Conservation (phyloP, 2,113 vertebrate species). For the Pycnonotus jocosus region DNA sequence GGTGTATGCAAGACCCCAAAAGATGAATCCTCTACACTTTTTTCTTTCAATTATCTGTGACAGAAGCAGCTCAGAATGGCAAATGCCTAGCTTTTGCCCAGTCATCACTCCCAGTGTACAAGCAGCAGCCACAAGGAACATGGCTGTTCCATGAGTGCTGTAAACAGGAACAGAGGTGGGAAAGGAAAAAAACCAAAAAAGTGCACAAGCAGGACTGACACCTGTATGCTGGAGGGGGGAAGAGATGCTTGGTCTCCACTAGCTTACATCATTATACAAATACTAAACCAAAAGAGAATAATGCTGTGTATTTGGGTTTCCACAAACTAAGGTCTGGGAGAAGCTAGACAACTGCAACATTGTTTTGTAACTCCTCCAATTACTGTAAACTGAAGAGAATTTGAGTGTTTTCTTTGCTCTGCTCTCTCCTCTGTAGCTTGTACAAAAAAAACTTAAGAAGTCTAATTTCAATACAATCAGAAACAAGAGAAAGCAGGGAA, state of each 20-base stretch:
- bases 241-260: background rate
- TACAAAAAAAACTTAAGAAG: background rate
- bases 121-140: background rate
- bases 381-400: constrained; percentile 39
- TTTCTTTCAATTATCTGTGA: background rate
- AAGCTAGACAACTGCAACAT: constrained; percentile 36
- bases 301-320: constrained; percentile 35
- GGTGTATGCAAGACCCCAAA: background rate
- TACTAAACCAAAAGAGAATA: constrained; percentile 18
- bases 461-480: background rate
- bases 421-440: background rate
- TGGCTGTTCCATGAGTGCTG: background rate
- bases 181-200: background rate
- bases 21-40: background rate
- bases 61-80: constrained; percentile 7
- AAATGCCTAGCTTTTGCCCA: background rate
- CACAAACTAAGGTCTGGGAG: constrained; percentile 13
- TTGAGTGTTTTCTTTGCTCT: background rate
- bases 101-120: background rate
- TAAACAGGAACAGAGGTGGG: background rate
- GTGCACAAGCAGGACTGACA: background rate
- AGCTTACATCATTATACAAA: background rate
- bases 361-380: constrained; percentile 37
- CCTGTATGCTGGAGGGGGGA: background rate
- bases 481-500: background rate